Evolutionary conservation across 2,888 invertebrate genomes (phyloP).

Genomic region (Morpho helenor): DNA sequence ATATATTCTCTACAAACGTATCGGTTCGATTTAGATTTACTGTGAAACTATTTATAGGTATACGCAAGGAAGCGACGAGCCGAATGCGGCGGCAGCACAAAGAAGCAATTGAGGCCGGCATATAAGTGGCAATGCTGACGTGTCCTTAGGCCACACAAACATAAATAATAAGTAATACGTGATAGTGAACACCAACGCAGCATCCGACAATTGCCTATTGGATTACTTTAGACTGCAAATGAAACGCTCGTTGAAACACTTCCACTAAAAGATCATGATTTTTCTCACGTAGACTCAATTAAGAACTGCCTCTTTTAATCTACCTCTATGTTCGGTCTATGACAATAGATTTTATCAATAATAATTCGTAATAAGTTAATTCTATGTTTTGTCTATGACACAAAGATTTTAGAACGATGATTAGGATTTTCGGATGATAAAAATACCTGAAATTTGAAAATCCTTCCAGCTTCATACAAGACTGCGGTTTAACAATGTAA

Average conservation of each 20-base stretch:
- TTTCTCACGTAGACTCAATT: background rate
- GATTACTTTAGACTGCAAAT: slow-evolving; percentile 18
- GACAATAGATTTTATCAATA: no score
- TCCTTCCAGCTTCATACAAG: no score
- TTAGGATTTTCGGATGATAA: no score
- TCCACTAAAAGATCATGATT: slow-evolving; percentile 6
- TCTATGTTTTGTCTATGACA: no score
- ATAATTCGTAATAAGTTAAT: no score
- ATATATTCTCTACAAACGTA: slow-evolving; percentile 18
- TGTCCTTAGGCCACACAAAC: slow-evolving; percentile 29
- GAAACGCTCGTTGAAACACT: slow-evolving; percentile 11
- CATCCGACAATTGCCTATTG: slow-evolving; percentile 21
- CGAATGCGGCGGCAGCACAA: slow-evolving; percentile 43
- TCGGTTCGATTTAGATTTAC: slow-evolving; percentile 39
- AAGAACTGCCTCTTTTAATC: background rate
- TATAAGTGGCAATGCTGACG: slow-evolving; percentile 42
- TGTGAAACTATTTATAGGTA: slow-evolving; percentile 53
- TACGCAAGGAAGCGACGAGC: slow-evolving; percentile 51
- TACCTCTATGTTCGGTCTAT: background rate
- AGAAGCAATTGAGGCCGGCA: slow-evolving; percentile 62
- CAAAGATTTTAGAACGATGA: no score
- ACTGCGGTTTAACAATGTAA: no score
- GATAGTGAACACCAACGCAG: slow-evolving; percentile 23
- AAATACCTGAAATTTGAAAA: no score
- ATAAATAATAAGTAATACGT: slow-evolving; percentile 29